Percentiles rank a stretch among this genome's conserved stretches.
phyloP scores from a whole-genome alignment of 2,113 vertebrate genomes.

The Petromus typicus region DNA sequence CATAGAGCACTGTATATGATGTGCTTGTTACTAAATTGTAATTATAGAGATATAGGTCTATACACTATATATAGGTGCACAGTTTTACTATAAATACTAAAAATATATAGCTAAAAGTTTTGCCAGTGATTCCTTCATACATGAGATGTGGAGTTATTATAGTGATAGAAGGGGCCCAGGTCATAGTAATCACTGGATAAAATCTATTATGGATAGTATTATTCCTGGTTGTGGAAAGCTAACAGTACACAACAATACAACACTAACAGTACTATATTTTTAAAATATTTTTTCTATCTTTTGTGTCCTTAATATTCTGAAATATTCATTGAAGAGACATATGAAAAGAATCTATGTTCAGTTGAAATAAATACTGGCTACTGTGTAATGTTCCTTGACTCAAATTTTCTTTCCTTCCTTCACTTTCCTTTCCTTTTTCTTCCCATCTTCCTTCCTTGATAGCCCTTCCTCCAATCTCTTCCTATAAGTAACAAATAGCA shows the following conservation, averaged over 20 bases:
- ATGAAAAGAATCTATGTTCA: background rate
- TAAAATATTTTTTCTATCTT: background rate
- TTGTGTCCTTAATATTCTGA: background rate
- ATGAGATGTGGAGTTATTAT: background rate
- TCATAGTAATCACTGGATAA: background rate
- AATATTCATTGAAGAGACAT: background rate
- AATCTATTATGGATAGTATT: background rate
- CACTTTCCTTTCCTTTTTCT: fast-evolving
- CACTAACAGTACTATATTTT: background rate
- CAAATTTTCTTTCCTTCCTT: background rate
- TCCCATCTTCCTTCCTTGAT: fast-evolving
- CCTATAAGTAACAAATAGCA: background rate
- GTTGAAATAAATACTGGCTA: background rate
- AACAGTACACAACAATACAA: background rate
- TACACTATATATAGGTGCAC: background rate
- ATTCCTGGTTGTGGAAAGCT: background rate
- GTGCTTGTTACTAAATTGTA: background rate
- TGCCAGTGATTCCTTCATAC: background rate
- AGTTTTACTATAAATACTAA: background rate
- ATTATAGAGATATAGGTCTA: background rate
- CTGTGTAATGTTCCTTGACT: background rate
- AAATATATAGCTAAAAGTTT: background rate
- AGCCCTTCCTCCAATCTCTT: background rate
- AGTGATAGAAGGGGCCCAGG: background rate
- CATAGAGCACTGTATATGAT: background rate